Percentiles rank a stretch among this genome's conserved stretches.
Conservation (phyloP, 2,888 invertebrate species). For the Xanthia icteritia region DNA sequence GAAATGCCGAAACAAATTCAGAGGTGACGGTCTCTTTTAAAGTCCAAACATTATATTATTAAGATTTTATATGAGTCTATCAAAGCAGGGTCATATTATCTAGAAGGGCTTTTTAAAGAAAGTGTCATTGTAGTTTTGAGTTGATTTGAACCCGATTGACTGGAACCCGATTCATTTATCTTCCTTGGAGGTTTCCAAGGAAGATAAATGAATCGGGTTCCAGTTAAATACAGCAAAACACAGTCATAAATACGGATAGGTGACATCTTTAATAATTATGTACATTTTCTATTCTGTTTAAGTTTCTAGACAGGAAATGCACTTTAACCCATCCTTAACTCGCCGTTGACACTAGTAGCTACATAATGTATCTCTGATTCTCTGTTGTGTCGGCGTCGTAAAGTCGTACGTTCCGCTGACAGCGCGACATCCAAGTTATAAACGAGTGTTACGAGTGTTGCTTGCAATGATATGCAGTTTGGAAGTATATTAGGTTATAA, state of each 20-base stretch:
- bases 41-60: background rate
- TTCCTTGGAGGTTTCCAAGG: too few relatives aligned
- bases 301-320: background rate
- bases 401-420: constrained; percentile 10
- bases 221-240: background rate
- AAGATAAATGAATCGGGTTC: background rate
- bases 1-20: too few relatives aligned
- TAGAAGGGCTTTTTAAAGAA: too few relatives aligned
- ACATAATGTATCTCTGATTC: constrained; percentile 11
- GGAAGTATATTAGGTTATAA: background rate
- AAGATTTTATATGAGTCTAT: too few relatives aligned
- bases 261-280: background rate
- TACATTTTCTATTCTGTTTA: constrained; percentile 2
- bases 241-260: background rate
- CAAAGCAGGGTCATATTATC: too few relatives aligned
- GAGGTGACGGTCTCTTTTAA: background rate
- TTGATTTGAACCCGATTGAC: too few relatives aligned
- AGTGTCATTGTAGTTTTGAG: too few relatives aligned
- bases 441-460: constrained; percentile 16
- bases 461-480: constrained; percentile 16
- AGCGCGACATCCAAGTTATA: constrained; percentile 7
- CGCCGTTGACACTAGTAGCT: background rate
- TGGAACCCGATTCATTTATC: too few relatives aligned
- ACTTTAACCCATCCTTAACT: background rate
- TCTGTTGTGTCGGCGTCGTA: background rate